These are phyloP conservation scores for Petrocephalus schoutedeni DNA, from an alignment of 2,797 vertebrate genomes.

Conservation along the genomic window DNA sequence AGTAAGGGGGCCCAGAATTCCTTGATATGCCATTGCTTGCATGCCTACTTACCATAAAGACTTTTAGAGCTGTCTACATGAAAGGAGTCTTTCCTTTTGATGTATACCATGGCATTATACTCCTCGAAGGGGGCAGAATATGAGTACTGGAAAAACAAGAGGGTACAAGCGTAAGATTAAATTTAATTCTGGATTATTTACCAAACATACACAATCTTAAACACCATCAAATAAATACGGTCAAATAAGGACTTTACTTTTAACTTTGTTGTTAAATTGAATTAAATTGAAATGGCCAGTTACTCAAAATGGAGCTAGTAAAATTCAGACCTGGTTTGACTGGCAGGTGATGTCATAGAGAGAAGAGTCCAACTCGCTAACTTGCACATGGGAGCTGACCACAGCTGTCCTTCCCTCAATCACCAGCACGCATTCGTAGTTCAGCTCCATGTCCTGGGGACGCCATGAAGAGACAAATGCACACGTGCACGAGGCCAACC, in stretches of 20 bases:
- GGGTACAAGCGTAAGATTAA: background rate
- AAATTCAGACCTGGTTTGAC: conserved; percentile 70
- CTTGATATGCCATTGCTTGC: background rate
- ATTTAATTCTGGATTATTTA: background rate
- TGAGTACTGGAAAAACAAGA: conserved; percentile 64
- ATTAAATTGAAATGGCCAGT: background rate
- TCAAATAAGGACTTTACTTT: background rate
- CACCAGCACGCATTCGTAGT: conserved; percentile 82
- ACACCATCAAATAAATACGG: background rate
- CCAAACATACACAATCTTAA: background rate
- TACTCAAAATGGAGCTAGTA: background rate
- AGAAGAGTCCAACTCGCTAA: conserved; percentile 63
- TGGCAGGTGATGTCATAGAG: conserved; percentile 81
- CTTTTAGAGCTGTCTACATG: conserved; percentile 84
- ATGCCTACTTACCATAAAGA: conserved; percentile 69
- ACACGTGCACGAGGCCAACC: background rate
- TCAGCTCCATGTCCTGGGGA: conserved; percentile 72
- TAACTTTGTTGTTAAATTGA: background rate
- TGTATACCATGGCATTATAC: conserved; percentile 78
- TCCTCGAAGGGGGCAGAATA: conserved; percentile 73
- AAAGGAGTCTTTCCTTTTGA: conserved; percentile 78
- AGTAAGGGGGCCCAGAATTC: background rate
- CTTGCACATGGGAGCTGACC: conserved; percentile 76
- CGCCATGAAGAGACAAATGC: background rate
- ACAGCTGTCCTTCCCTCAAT: conserved; percentile 80